Percentiles rank a stretch among this genome's conserved stretches.
phyloP scores from a whole-genome alignment of 1,140 invertebrate species.

The Probaryconus sp. region DNA sequence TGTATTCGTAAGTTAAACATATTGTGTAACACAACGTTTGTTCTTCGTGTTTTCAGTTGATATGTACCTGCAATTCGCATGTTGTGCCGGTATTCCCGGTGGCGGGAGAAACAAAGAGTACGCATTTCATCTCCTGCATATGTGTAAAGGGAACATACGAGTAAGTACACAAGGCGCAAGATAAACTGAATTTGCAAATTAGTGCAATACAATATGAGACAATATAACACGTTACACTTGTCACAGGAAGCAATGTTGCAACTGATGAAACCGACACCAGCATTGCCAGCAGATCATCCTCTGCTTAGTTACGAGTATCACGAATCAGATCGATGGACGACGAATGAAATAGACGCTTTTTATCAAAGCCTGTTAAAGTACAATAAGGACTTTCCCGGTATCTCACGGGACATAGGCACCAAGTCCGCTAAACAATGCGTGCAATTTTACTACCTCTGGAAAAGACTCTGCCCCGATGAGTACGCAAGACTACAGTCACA shows the following conservation, averaged over 20 bases:
- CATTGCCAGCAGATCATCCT: conserved; percentile 86
- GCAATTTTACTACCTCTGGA: conserved; percentile 99
- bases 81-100: conserved; percentile 92
- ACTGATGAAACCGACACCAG: conserved; percentile 86
- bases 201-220: no score
- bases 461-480: conserved; percentile 94
- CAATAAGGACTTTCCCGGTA: conserved; percentile 95
- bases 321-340: conserved; percentile 89
- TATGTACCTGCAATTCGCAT: conserved; percentile 94
- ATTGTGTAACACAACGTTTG: background rate
- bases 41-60: conserved; percentile 80
- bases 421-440: conserved; percentile 96
- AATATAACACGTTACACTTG: background rate
- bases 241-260: conserved; percentile 88
- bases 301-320: conserved; percentile 85
- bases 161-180: conserved; percentile 82
- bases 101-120: conserved; percentile 96
- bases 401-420: conserved; percentile 90
- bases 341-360: conserved; percentile 92
- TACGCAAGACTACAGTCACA: conserved; percentile 82
- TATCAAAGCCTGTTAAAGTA: conserved; percentile 91
- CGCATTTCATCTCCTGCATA: conserved; percentile 92
- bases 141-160: conserved; percentile 91
- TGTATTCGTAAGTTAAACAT: background rate
- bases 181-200: no score